Percentiles rank a stretch among this genome's conserved stretches.
These are phyloP conservation scores for Lathamus discolor DNA, from an alignment of 2,113 vertebrate genomes.

Conservation along the genomic window DNA sequence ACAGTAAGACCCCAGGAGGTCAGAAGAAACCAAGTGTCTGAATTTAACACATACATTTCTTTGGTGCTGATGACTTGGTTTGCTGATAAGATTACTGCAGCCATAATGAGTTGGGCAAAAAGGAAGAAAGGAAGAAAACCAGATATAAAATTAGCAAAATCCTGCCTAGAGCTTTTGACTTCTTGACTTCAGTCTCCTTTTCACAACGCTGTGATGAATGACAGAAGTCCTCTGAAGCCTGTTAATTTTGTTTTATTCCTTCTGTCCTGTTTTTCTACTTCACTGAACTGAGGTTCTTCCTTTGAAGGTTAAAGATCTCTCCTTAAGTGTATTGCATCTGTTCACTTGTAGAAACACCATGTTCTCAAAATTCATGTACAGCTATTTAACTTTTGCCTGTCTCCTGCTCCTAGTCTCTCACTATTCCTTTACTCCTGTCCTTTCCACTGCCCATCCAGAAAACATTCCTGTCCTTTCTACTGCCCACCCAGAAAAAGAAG, in stretches of 20 bases:
- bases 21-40: not conserved
- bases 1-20: not conserved
- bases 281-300: not conserved
- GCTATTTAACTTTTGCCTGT: not conserved
- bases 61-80: not conserved
- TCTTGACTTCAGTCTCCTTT: slow-evolving; percentile 18
- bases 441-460: not conserved
- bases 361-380: not conserved
- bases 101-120: not conserved
- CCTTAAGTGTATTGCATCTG: slow-evolving; percentile 18
- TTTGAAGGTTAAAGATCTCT: slow-evolving; percentile 51
- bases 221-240: slow-evolving; percentile 24
- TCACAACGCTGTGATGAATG: not conserved
- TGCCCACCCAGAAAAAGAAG: not conserved
- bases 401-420: not conserved
- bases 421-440: not conserved
- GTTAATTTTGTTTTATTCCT: slow-evolving; percentile 7
- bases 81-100: not conserved
- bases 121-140: not conserved
- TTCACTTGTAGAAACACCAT: not conserved
- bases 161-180: not conserved
- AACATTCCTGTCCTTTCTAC: not conserved
- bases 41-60: not conserved
- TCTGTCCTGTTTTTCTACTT: slow-evolving; percentile 39
- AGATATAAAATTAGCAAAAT: not conserved